A percentile compares a stretch with the other conserved stretches of the same genome.
phyloP scores from a whole-genome alignment of 2,888 invertebrate genomes.

The Apamea epomidion region DNA sequence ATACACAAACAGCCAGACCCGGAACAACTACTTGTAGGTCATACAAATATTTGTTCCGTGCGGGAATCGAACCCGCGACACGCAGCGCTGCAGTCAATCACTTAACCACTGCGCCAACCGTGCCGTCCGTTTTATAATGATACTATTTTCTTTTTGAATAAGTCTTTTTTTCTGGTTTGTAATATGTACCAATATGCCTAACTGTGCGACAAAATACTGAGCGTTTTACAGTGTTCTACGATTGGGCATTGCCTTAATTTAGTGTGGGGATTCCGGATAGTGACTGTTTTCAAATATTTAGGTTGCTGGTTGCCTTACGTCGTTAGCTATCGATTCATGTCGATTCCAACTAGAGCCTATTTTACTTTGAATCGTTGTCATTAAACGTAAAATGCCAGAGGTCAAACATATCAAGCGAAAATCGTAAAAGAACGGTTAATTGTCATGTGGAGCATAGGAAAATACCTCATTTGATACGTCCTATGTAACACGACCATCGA shows the following conservation, averaged over 20 bases:
- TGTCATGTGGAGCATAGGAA: constrained; percentile 5
- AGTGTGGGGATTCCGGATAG: background rate
- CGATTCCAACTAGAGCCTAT: constrained; percentile 31
- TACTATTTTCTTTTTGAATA: no score
- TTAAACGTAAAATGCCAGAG: constrained; percentile 2
- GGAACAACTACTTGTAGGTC: no score
- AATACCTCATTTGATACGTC: constrained; percentile 18
- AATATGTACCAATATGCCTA: no score
- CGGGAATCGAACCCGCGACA: no score
- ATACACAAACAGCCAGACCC: no score
- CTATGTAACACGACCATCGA: constrained; percentile 4
- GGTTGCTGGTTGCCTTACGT: background rate
- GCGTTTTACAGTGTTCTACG: background rate
- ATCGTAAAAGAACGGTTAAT: constrained; percentile 5
- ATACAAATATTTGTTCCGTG: no score
- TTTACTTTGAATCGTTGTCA: constrained; percentile 20
- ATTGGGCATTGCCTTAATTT: background rate
- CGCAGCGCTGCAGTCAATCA: no score
- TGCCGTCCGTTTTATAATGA: no score
- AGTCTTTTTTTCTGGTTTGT: no score
- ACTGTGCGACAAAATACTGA: no score
- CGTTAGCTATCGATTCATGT: constrained; percentile 26
- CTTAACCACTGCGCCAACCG: no score
- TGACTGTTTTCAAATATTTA: constrained; percentile 26
- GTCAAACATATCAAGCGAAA: constrained; percentile 18